Evolutionary conservation across 2,797 vertebrate genomes (phyloP), one percentile per base, ranked within the genome.

Genomic region (Poecile montanus): DNA sequence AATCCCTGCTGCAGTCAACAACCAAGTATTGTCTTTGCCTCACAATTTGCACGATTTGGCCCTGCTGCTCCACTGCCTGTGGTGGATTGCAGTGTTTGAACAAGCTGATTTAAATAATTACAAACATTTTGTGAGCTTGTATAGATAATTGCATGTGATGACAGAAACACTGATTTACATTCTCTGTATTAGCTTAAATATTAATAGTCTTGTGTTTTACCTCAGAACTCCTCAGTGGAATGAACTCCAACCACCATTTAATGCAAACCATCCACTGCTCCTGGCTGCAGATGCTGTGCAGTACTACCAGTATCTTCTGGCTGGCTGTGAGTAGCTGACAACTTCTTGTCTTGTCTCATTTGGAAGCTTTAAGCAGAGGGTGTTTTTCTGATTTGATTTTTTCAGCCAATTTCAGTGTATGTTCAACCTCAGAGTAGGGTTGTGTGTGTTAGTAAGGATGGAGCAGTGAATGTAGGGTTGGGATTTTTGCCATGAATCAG

Each of bases 161-260:
- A 97, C 97, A 98, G 91, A 96, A 92, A 86, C 94, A 57, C 92
- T 97, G 97, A 97, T 97, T 98, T 97, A 97, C 92, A 91, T 96
- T 89, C 91, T 93, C 88, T 94, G 90, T 96, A 85, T 97, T 97
- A 97, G 83, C 94, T 96, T 93, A 97, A 98, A 97, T 97, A 97
- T 98, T 98, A 97, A 98, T 97, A 96, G 95, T 97, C 95, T 97
- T 94, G 91, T 97, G 94, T 96, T 96, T 89, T 97, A 97, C 96
- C 96, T 87, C 97, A 99, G 99, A 98, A 99, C 99, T 60, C 99
- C 99, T 72, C 99, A 99, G 92, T 99, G 99, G 99, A 99, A 99
- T 95, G 99, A 99, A 93, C 98, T 99, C 72, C 99, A 99, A 97
- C 99, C 99, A 65, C 99, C 99, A 67, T 99, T 99, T 98, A 99